Evolutionary conservation across 2,797 vertebrate genomes (phyloP), one percentile per base, ranked within the genome.

Genomic region (Acridotheres tristis): DNA sequence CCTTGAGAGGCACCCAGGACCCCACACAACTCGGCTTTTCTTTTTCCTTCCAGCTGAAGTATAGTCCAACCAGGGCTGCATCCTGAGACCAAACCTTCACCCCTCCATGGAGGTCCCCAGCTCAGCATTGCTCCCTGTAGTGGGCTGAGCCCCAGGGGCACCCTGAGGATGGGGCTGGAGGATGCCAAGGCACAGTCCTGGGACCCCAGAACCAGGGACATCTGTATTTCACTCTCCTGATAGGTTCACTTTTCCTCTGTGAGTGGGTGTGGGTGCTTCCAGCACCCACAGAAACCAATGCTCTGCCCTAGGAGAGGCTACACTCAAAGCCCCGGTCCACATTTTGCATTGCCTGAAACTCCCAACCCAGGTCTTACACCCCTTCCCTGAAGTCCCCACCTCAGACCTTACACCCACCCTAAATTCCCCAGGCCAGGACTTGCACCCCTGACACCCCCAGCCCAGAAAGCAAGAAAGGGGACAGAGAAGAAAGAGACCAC

Each of bases 221-320:
- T 25, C 47, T 16, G 8, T 4, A 3, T 55, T 81, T 32, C n/a
- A 45, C 21, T 3, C 4, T 40, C n/a, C 43, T 9, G 13, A 30
- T 0, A 53, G 18, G 36, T 76, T 55, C 17, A 26, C 7, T 57
- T 67, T 53, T 47, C 59, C 38, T 53, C 22, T 43, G 1, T 11
- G 50, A 54, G 48, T 5, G 4, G 19, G 3, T 16, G 16, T 27
- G 11, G 13, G 13, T 1, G 0, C 34, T 67, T 30, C 17, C 27
- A 47, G 27, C 36, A 50, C 17, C 42, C 22, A 15, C 4, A 36
- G 48, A 72, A 55, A 67, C 29, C 27, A 40, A 16, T 32, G 62
- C n/a, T 62, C 43, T 20, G 48, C 50, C 26, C 17, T 14, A 42
- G 27, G 57, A 76, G 47, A 43, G 36, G 51, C 55, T 42, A 43